Evolutionary conservation across 2,888 invertebrate species (phyloP), one percentile per base, ranked within the genome.

Genomic region (Cheiracanthium punctorium): DNA sequence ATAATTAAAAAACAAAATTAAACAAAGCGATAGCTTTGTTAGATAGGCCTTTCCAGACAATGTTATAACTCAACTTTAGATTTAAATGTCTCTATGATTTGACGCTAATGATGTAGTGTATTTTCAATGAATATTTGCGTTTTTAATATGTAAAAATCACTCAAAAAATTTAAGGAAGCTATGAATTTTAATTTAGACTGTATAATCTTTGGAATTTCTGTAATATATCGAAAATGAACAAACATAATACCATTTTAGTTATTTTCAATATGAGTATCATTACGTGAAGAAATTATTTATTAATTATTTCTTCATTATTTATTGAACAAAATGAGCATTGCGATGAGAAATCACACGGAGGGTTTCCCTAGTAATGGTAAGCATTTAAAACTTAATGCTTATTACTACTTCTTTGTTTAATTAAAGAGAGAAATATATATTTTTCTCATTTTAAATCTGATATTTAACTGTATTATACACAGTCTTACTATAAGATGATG

Each of bases 311-410:
- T 58, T 48, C 1, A 32, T 14, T 20, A 67, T 30, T 67, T 67
- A 2, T 12, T n/a, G 67, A 67, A 67, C 41, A 84, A 58, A 73
- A 84, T 84, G 84, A 84, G 72, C 67, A 37, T 84, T 17, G 79
- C 79, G 5, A 84, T 84, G 73, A 73, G 84, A 73, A 84, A 74
- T 79, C 77, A 74, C 69, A 79, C 69, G 24, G 79, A 79, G 65
- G 84, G 84, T 52, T 84, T 84, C 67, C 64, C 79, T 29, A 79
- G 41, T 58, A 79, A 69, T 69, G 84, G 84, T 84, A 41, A 79
- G 79, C 70, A 17, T 48, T 12, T n/a, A 24, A 0, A 28, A 64
- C 0, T 8, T 28, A 0, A 24, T 28, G n/a, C n/a, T n/a, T n/a
- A n/a, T n/a, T n/a, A n/a, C n/a, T n/a, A n/a, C n/a, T n/a, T n/a